Evolutionary conservation across 1,140 invertebrate species (phyloP), one percentile per base, ranked within the genome.

Genomic region (Caenorhabditis remanei): DNA sequence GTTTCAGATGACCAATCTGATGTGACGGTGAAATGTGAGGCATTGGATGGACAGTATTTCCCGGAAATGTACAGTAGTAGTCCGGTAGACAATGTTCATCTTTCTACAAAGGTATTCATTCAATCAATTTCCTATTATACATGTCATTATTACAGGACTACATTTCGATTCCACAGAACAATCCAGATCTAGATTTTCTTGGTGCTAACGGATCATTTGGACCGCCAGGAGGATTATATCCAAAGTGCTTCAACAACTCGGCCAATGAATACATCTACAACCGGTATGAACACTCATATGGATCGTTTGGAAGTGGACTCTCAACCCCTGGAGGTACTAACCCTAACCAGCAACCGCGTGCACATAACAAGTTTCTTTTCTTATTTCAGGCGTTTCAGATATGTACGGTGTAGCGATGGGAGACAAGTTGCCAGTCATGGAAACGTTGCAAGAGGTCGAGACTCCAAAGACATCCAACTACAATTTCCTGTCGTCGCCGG

Each of bases 91-190:
- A 87, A 87, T 50, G 87, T 56, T 21, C 83, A 87, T 85, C 32
- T 87, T 16, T 55, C 87, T 0, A 41, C 87, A 14, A 88, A 88
- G 87, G 87, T 87, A 75, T 41, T 6, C 8, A 53, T 61, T 63
- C 46, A 75, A 4, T 50, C 19, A 21, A 85, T 32, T 46, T 85
- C 53, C 21, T 24, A 21, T 6, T 6, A 53, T n/a, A 53, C 5
- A 79, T 9, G 2, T 24, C 19, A 48, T 24, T 50, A 48, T 53
- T 90, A 19, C 21, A 90, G 90, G 90, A 91, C 55, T 91, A 91
- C 86, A 91, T 91, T 16, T 90, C 90, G 5, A 85, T 91, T 71
- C 90, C 90, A 19, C 90, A 91, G 84, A 90, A 89, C 79, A 91
- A 91, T 85, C 90, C 90, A 24, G 90, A 91, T 86, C 48, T 91